Evolutionary conservation across 2,113 vertebrate species (phyloP).

Genomic region (Uria aalge): DNA sequence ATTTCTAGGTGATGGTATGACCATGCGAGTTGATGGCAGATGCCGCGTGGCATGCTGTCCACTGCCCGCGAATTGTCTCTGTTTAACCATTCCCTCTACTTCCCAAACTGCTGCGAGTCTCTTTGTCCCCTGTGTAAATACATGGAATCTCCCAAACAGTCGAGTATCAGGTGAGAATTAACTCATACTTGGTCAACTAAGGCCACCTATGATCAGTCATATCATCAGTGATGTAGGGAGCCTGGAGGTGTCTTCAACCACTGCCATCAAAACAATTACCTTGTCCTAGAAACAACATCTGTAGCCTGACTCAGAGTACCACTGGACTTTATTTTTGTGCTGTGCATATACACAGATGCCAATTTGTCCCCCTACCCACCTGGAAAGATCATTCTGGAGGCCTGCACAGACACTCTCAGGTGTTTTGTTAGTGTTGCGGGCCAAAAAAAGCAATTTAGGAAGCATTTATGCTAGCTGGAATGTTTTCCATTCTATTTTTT

Average conservation of each 20-base stretch:
- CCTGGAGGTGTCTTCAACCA: background rate
- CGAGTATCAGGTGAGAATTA: background rate
- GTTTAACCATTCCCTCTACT: background rate
- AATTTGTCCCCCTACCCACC: background rate
- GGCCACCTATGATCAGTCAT: background rate
- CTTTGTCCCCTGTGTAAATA: background rate
- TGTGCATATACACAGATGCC: background rate
- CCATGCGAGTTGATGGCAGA: background rate
- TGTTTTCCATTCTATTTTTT: background rate
- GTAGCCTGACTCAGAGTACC: background rate
- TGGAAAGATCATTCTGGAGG: background rate
- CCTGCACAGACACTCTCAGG: background rate
- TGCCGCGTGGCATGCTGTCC: background rate
- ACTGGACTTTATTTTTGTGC: background rate
- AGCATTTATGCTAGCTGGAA: background rate
- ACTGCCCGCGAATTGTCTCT: rapidly evolving
- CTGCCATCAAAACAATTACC: background rate
- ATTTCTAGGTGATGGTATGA: background rate
- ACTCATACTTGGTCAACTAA: background rate
- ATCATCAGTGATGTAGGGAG: background rate
- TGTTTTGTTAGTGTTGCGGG: background rate
- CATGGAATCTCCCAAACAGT: background rate
- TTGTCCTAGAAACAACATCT: background rate
- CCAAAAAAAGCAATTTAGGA: background rate
- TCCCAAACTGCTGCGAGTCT: background rate